These are phyloP conservation scores for Coreoperca whiteheadi DNA, from an alignment of 2,113 vertebrate genomes.

Conservation along the genomic window DNA sequence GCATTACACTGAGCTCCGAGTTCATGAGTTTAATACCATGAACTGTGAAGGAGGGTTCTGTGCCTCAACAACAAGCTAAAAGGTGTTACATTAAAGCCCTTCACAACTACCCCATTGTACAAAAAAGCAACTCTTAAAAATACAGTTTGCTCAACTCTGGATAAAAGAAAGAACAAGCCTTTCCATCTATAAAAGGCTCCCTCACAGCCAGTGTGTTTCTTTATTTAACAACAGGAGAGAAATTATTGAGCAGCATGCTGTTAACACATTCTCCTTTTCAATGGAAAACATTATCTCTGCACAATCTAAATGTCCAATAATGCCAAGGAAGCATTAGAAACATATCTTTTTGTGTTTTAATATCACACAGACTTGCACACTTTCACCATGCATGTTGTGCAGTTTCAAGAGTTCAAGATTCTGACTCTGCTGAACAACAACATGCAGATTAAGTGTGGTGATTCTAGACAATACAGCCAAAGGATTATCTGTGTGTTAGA, in stretches of 20 bases:
- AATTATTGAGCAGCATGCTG: background rate
- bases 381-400: background rate
- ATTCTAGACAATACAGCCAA: background rate
- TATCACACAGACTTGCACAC: background rate
- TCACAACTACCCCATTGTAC: conserved; percentile 17
- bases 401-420: no score
- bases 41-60: background rate
- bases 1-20: conserved; percentile 4
- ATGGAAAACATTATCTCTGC: background rate
- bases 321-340: background rate
- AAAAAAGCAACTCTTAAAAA: background rate
- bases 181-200: background rate
- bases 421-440: conserved; percentile 7
- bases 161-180: conserved; percentile 9
- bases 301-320: background rate
- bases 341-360: background rate
- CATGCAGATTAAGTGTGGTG: background rate
- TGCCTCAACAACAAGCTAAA: conserved; percentile 6
- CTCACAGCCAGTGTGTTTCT: background rate
- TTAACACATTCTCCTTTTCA: conserved; percentile 3
- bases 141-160: background rate
- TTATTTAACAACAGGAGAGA: background rate
- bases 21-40: conserved; percentile 3
- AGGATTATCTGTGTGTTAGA: background rate
- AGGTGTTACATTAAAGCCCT: conserved; percentile 6